Evolutionary conservation across 2,797 vertebrate species (phyloP).

Genomic region (Bufotes viridis): DNA sequence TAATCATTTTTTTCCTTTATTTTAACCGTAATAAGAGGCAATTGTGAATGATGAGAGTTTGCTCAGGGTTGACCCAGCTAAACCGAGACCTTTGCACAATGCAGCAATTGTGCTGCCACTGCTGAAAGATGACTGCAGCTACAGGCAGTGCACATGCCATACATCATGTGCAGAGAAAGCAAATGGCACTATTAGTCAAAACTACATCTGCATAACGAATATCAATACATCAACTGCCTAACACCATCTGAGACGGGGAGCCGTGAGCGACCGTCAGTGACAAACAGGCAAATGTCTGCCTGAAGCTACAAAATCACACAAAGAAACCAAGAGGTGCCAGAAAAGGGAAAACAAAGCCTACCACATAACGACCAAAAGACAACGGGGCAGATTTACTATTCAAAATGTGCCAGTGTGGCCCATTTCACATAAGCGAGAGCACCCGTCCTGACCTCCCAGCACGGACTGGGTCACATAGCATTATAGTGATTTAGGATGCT

Average conservation of each 20-base stretch:
- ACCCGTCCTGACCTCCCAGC: too few species aligned
- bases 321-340: background rate
- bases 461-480: too few species aligned
- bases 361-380: background rate
- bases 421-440: too few species aligned
- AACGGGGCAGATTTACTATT: too few species aligned
- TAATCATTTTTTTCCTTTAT: background rate
- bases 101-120: conserved; percentile 33
- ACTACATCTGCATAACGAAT: conserved; percentile 43
- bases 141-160: conserved; percentile 30
- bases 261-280: background rate
- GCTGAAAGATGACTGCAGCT: conserved; percentile 49
- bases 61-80: background rate
- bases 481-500: too few species aligned
- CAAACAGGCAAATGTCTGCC: background rate
- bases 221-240: background rate
- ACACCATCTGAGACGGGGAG: background rate
- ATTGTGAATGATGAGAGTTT: conserved; percentile 1
- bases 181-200: conserved; percentile 41
- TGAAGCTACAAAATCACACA: background rate
- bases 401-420: too few species aligned
- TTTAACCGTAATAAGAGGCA: background rate
- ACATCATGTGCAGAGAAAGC: conserved; percentile 28
- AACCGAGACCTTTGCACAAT: conserved; percentile 9
- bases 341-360: background rate